Evolutionary conservation across 2,888 invertebrate genomes (phyloP), one percentile per base, ranked within the genome.

Genomic region (Arrhopalites spinosus): DNA sequence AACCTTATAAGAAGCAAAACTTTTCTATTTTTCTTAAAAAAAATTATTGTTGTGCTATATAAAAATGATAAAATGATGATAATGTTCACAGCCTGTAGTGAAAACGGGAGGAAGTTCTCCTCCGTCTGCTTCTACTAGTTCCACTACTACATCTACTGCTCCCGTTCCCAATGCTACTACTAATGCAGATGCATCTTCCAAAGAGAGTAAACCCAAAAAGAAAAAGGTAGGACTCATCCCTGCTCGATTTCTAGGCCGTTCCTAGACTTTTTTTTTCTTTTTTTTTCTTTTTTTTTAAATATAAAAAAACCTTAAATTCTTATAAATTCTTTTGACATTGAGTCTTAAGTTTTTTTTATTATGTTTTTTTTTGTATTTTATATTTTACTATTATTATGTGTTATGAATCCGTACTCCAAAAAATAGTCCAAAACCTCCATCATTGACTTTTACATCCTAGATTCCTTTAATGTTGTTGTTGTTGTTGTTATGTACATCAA

Each of bases 211-310:
- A 45, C 53, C 73, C 75, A 80, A 80, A 73, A 80, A 80, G 69
- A 79, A 78, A 74, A 80, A 80, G 79, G 79, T 79, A 79, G 71
- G 74, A 29, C 20, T 43, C 29, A 74, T 77, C 53, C 69, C 74
- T 67, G 77, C 67, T 47, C 64, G 78, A 69, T 78, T 78, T 69
- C 73, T 78, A 61, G 76, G 76, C 20, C 70, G 76, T 43, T 76
- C 78, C 69, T 78, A 76, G 27, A 56, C 20, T 47, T 68, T 50
- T 63, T 29, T 63, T 13, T n/a, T n/a, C n/a, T 45, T 45, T 45
- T 45, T 15, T 11, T 50, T 50, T 50, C 7, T 50, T 53, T 53
- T 53, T 3, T 53, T 53, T 53, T 53, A 1, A 20, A 53, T 8
- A n/a, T n/a, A n/a, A 3, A n/a, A 53, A 53, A 20, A n/a, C 1